A percentile compares a stretch with the other conserved stretches of the same genome.
Conservation (phyloP, 2,888 invertebrate genomes). For the Lasioglossum zephyrum region DNA sequence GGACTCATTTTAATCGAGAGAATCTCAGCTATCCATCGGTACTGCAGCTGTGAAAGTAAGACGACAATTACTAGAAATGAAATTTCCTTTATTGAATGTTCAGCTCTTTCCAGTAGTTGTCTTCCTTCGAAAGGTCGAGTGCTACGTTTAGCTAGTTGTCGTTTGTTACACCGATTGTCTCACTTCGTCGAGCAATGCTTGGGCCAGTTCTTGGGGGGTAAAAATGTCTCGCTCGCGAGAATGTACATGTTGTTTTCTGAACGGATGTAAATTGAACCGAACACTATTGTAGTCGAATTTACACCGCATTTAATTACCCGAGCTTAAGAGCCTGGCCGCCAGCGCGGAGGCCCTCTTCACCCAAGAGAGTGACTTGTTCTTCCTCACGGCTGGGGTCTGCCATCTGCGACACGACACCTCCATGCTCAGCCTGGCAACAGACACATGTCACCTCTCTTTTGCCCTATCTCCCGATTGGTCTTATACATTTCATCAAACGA, state of each 20-base stretch:
- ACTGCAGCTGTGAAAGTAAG: background rate
- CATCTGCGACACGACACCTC: constrained; percentile 93
- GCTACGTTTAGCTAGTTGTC: background rate
- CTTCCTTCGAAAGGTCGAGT: background rate
- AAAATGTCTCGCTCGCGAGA: background rate
- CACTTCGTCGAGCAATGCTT: background rate
- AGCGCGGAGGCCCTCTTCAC: constrained; percentile 97
- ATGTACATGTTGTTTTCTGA: background rate
- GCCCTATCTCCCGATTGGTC: constrained; percentile 79
- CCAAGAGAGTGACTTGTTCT: constrained; percentile 97
- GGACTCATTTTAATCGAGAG: background rate
- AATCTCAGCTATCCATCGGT: background rate
- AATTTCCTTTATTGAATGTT: background rate
- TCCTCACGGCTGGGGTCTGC: constrained; percentile 98
- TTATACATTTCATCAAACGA: constrained; percentile 50
- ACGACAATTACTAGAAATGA: background rate
- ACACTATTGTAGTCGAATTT: constrained; percentile 63
- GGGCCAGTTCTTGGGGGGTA: background rate
- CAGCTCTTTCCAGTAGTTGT: background rate
- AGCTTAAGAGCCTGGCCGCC: constrained; percentile 98
- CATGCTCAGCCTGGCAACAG: constrained; percentile 90
- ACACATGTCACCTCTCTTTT: constrained; percentile 84
- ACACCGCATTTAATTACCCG: constrained; percentile 91
- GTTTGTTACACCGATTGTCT: background rate
- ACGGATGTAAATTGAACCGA: constrained; percentile 1